Base-by-base conservation (phyloP, 2,888 invertebrate species). In the Sarcophaga variegata region DNA sequence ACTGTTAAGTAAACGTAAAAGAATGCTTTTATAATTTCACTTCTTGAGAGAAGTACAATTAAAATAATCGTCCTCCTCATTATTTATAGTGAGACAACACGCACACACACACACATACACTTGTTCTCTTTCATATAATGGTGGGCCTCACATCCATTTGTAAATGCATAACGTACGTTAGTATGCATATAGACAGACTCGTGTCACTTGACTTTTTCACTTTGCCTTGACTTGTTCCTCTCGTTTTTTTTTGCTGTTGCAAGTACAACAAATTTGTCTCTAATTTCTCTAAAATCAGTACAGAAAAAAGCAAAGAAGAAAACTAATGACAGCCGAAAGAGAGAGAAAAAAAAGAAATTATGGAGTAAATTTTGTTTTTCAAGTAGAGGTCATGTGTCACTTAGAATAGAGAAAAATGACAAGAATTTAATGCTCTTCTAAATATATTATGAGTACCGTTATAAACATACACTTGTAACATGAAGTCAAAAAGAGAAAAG, bases 151-250 rank as follows among this genome's bases (percentile, higher is more conserved):
- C 54, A 54, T 54, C 1, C 54, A 54, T 54, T 54, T 54, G 4
- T 54, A 37, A 37, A 37, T 1, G 37, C 37, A 37, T 37, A 37
- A 14, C 54, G 17, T 54, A 54, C 14, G 17, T 54, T 54, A 17
- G 54, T 37, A 54, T 54, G 54, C 54, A 12, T 17, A 17, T 17
- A 54, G 17, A 2, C 81, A 37, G 37, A 79, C 81, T 84, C 82
- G 84, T 84, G 87, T 81, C 84, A 87, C 87, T 87, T 87, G 87
- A 87, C 75, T 82, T 76, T 74, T 71, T 77, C 20, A 62, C 10
- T 62, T 77, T 66, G 27, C 54, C 54, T 72, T 25, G 27, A 71
- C 54, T 67, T 49, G 74, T 69, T 59, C 17, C 45, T 27, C 67
- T 25, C 20, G 20, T 3, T 25, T 47, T 20, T 22, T 37, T 64